Evolutionary conservation across 2,888 invertebrate species (phyloP).

Genomic region (Electrophaes corylata): DNA sequence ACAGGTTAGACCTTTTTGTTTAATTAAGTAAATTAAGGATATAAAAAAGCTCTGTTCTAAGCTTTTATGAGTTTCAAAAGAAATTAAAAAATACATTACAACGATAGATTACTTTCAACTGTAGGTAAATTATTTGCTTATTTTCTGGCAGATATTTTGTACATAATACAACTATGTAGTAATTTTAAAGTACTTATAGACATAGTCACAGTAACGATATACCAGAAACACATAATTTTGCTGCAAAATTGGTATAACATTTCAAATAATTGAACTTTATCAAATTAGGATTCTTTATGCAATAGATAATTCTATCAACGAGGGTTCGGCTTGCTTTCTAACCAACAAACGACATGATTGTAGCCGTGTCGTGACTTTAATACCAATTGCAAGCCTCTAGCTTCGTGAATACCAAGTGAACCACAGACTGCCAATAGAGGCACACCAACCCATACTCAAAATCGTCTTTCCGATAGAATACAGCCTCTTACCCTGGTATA

Average conservation of each 20-base stretch:
- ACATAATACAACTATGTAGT: background rate
- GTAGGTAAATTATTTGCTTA: conserved; percentile 5
- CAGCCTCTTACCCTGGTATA: background rate
- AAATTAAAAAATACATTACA: conserved; percentile 23
- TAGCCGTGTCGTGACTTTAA: conserved; percentile 47
- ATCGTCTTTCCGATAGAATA: background rate
- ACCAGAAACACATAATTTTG: conserved; percentile 4
- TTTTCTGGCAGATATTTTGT: background rate
- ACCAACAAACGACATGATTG: conserved; percentile 50
- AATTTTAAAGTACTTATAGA: background rate
- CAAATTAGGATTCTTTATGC: conserved; percentile 54
- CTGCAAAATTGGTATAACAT: conserved; percentile 12
- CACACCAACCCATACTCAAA: conserved; percentile 1
- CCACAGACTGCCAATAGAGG: conserved; percentile 41
- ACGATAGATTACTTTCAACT: conserved; percentile 8
- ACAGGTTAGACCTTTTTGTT: conserved; percentile 29
- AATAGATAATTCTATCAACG: conserved; percentile 57
- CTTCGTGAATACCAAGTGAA: conserved; percentile 30
- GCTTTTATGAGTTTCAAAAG: conserved; percentile 25
- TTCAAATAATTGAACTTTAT: conserved; percentile 34
- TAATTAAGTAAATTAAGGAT: conserved; percentile 24
- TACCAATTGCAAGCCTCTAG: conserved; percentile 17
- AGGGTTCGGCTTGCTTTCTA: conserved; percentile 71
- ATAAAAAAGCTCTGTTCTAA: conserved; percentile 26
- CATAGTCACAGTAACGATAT: background rate